Conservation (phyloP, 2,888 invertebrate species). For the Eucera pruinosa region DNA sequence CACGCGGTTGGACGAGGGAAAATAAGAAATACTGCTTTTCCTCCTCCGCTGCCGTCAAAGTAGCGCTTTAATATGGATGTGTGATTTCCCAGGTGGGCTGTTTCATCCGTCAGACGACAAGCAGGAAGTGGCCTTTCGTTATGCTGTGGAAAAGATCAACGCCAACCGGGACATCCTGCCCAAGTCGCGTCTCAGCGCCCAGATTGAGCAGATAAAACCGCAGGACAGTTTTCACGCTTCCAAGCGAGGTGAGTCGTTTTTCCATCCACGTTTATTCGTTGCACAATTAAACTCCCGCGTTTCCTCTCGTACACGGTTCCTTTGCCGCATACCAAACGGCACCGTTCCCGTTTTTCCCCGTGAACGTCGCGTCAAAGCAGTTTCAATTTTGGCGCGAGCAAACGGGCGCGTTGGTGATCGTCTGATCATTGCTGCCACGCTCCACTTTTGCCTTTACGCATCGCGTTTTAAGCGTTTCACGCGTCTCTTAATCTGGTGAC, state of each 20-base stretch:
- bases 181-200: constrained; percentile 93
- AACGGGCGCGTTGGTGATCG: not conserved
- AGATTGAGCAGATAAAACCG: constrained; percentile 95
- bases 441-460: constrained; percentile 3
- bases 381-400: constrained; percentile 20
- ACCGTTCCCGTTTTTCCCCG: not conserved
- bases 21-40: constrained; percentile 46
- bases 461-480: not conserved
- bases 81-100: constrained; percentile 89
- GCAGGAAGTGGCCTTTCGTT: constrained; percentile 95
- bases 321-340: not conserved
- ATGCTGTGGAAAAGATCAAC: constrained; percentile 96
- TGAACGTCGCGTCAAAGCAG: not conserved
- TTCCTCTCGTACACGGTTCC: not conserved
- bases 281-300: constrained; percentile 25
- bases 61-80: constrained; percentile 69
- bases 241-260: constrained; percentile 91
- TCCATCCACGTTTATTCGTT: constrained; percentile 22
- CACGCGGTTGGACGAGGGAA: constrained; percentile 18
- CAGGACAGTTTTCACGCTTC: constrained; percentile 98
- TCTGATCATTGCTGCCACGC: constrained; percentile 3
- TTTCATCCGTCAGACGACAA: constrained; percentile 95
- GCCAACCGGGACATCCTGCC: constrained; percentile 92
- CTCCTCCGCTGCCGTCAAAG: constrained; percentile 56
- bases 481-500: not conserved